These are phyloP conservation scores for Orthosia gracilis DNA, from an alignment of 2,888 invertebrate species.

Conservation along the genomic window DNA sequence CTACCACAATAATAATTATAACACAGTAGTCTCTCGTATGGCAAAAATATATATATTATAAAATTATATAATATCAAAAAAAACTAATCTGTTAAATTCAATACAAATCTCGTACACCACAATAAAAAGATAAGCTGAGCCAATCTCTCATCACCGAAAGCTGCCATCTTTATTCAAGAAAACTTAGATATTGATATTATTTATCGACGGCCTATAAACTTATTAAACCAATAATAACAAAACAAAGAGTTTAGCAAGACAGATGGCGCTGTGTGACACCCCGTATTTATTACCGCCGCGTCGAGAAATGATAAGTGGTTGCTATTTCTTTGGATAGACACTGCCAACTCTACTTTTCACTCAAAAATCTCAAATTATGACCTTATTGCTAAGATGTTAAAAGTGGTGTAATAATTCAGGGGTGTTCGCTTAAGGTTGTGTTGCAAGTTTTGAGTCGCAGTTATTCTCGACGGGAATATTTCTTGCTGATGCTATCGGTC, in stretches of 20 bases:
- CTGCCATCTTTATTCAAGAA: too few relatives aligned
- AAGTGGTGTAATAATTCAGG: neutral
- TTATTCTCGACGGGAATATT: constrained; percentile 57
- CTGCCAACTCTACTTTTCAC: constrained; percentile 32
- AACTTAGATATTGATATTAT: too few relatives aligned
- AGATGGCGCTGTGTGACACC: constrained; percentile 70
- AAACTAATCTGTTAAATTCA: too few relatives aligned
- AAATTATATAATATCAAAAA: too few relatives aligned
- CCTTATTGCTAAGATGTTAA: constrained; percentile 29
- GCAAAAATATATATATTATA: too few relatives aligned
- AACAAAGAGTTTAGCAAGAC: constrained; percentile 69
- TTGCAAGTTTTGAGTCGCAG: constrained; percentile 51
- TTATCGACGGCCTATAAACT: too few relatives aligned
- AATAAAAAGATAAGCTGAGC: too few relatives aligned
- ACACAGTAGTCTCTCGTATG: too few relatives aligned
- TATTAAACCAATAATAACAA: constrained; percentile 69
- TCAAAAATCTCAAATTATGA: neutral
- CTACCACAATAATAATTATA: too few relatives aligned
- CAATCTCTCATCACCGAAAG: too few relatives aligned
- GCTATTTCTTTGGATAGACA: constrained; percentile 70
- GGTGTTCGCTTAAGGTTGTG: constrained; percentile 23
- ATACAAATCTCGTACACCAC: too few relatives aligned
- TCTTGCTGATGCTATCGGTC: constrained; percentile 53
- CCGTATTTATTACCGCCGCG: constrained; percentile 68
- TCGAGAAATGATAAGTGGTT: constrained; percentile 72